Percentiles rank a stretch among this genome's conserved stretches.
Evolutionary conservation across 92 coral and sea anemone species (phyloP).

Genomic region (Ricordea florida): DNA sequence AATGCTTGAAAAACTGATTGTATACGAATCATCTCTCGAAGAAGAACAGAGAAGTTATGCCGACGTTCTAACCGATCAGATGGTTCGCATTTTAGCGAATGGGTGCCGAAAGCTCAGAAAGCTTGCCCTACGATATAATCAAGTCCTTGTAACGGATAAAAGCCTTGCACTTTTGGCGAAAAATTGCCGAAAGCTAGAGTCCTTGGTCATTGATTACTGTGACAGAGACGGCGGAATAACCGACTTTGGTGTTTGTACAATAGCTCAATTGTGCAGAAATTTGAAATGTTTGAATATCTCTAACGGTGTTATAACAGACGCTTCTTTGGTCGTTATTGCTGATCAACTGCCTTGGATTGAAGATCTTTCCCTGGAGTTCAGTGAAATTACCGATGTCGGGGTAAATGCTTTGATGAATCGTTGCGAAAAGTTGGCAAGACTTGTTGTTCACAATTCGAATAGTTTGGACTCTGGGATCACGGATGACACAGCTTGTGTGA

Average conservation of each 20-base stretch:
- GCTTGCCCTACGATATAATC: constrained; percentile 83
- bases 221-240: constrained; percentile 85
- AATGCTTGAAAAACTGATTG: constrained; percentile 75
- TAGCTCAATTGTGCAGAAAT: constrained; percentile 80
- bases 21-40: constrained; percentile 87
- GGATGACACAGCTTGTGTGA: constrained; percentile 78
- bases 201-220: constrained; percentile 90
- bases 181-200: constrained; percentile 81
- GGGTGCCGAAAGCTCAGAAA: constrained; percentile 79
- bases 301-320: constrained; percentile 89
- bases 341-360: constrained; percentile 71
- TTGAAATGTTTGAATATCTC: constrained; percentile 84
- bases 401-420: constrained; percentile 76
- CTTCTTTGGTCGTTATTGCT: constrained; percentile 79
- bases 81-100: constrained; percentile 78
- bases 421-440: constrained; percentile 79
- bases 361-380: constrained; percentile 86
- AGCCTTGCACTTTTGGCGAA: constrained; percentile 72
- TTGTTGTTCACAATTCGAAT: constrained; percentile 84
- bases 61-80: constrained; percentile 77
- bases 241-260: constrained; percentile 85
- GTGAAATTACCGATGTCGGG: constrained; percentile 89
- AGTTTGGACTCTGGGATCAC: constrained; percentile 77
- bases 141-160: constrained; percentile 81
- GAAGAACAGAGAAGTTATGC: constrained; percentile 71